Conservation (phyloP, 2,797 vertebrate genomes). For the Knipowitschia caucasica region DNA sequence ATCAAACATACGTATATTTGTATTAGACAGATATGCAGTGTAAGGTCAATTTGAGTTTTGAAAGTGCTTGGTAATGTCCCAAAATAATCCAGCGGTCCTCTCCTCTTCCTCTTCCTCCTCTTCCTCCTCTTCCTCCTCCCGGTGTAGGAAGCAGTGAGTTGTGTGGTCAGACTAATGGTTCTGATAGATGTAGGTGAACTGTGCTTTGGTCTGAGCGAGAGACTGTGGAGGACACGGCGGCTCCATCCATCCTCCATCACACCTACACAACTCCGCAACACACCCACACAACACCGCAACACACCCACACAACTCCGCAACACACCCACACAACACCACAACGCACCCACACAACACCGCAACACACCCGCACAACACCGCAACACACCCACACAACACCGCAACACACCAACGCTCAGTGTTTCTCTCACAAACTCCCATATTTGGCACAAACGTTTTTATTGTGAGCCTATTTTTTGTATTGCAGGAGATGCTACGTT, state of each 20-base stretch:
- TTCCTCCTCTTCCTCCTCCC: slow-evolving; percentile 58
- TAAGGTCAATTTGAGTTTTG: background rate
- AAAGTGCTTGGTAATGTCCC: background rate
- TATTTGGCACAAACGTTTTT: background rate
- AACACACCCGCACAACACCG: too few species aligned
- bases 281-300: slow-evolving; percentile 22
- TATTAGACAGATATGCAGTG: too few species aligned
- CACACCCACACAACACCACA: background rate
- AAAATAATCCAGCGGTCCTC: slow-evolving; percentile 9
- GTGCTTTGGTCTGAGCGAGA: slow-evolving; percentile 55
- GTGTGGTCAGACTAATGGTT: slow-evolving; percentile 63
- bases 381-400: slow-evolving; percentile 14
- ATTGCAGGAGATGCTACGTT: background rate
- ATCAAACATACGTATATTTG: too few species aligned
- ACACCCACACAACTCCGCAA: slow-evolving; percentile 6
- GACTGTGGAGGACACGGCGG: slow-evolving; percentile 70
- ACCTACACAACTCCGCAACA: slow-evolving; percentile 56
- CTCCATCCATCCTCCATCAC: slow-evolving; percentile 67
- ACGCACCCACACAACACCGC: slow-evolving; percentile 55
- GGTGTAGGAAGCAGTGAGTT: slow-evolving; percentile 70
- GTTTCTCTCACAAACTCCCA: slow-evolving; percentile 2
- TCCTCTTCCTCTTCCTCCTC: slow-evolving; percentile 32
- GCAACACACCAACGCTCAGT: background rate
- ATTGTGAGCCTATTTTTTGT: slow-evolving; percentile 7
- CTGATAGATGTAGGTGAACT: slow-evolving; percentile 78